phyloP scores from a whole-genome alignment of 2,888 invertebrate species.

The Maniola hyperantus region DNA sequence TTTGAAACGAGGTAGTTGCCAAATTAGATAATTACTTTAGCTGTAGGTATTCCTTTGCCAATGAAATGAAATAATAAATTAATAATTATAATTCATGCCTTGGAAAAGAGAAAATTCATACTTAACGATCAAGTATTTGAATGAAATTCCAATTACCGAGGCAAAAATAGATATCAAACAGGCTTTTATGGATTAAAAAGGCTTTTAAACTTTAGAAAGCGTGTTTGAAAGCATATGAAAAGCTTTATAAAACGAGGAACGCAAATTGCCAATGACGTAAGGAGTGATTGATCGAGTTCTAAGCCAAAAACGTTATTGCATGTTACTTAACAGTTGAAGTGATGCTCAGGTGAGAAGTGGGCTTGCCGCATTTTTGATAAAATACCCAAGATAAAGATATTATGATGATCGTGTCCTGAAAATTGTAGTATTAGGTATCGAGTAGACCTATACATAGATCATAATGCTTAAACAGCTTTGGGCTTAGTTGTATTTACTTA shows the following conservation, averaged over 20 bases:
- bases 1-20: not conserved
- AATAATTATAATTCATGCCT: not conserved
- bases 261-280: slow-evolving; percentile 5
- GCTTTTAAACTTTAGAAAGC: not conserved
- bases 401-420: not conserved
- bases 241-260: slow-evolving; percentile 1
- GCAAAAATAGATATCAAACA: not conserved
- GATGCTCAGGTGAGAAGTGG: not conserved
- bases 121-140: not conserved
- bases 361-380: not conserved
- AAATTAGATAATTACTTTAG: not conserved
- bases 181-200: slow-evolving; percentile 6
- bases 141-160: not conserved
- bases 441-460: too few species aligned
- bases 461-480: too few species aligned
- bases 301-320: slow-evolving; percentile 4
- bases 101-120: not conserved
- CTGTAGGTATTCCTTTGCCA: not conserved
- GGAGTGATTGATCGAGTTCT: not conserved
- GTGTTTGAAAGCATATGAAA: not conserved
- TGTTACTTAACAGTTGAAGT: not conserved
- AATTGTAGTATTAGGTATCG: not conserved
- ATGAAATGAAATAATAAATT: not conserved
- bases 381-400: too few species aligned
- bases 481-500: too few species aligned